Evolutionary conservation across 2,113 vertebrate genomes (phyloP).

Genomic region (Anguilla rostrata): DNA sequence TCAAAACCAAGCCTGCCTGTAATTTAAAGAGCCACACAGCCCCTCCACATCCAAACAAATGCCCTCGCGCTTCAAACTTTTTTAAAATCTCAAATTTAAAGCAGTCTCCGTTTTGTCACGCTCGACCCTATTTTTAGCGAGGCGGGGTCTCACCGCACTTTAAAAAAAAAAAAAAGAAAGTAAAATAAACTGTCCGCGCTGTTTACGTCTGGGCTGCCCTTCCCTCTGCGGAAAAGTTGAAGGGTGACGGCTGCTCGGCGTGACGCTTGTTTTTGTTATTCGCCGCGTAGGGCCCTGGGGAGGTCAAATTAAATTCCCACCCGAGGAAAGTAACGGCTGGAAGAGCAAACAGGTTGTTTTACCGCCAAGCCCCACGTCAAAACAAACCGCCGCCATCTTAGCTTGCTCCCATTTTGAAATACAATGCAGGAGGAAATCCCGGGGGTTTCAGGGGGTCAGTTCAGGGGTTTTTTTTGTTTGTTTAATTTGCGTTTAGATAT

Average conservation of each 20-base stretch:
- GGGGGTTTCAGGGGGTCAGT: neutral
- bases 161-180: neutral
- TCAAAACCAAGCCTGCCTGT: neutral
- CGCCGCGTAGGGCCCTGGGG: neutral
- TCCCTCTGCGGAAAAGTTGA: neutral
- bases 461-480: neutral
- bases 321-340: neutral
- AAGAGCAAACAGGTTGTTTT: neutral
- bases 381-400: neutral
- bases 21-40: slow-evolving; percentile 11
- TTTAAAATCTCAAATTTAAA: neutral
- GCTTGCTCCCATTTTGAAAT: neutral
- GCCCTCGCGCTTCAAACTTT: neutral
- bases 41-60: neutral
- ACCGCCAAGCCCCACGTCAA: neutral
- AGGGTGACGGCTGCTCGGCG: neutral
- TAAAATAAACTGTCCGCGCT: neutral
- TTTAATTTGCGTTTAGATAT: too few species aligned
- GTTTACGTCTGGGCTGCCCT: neutral
- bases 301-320: neutral
- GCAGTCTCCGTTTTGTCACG: neutral
- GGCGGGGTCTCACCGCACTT: neutral
- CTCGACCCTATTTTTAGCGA: slow-evolving; percentile 9
- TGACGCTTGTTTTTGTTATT: neutral
- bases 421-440: neutral